Conservation (phyloP, 2,888 invertebrate genomes). For the Mesoligia furuncula region DNA sequence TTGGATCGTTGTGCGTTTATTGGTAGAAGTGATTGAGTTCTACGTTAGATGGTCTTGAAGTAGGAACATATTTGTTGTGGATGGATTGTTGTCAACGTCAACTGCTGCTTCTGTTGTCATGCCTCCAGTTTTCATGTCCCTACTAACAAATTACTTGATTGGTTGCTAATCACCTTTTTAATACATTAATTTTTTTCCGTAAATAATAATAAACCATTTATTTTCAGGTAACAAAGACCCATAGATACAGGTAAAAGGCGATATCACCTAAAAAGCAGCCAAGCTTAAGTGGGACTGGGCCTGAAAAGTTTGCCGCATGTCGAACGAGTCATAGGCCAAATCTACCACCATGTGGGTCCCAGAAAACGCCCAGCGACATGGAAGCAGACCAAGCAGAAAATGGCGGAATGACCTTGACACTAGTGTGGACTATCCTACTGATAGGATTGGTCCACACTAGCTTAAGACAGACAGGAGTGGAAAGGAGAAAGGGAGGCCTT, state of each 20-base stretch:
- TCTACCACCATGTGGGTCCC: background rate
- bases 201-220: too few relatives aligned
- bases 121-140: background rate
- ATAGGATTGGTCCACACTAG: background rate
- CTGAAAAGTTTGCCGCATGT: background rate
- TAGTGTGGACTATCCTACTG: background rate
- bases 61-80: background rate
- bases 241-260: too few relatives aligned
- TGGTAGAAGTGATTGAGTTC: background rate
- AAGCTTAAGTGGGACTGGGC: background rate
- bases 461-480: background rate
- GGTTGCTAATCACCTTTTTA: background rate
- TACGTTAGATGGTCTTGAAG: background rate
- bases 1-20: slow-evolving; percentile 21
- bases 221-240: too few relatives aligned
- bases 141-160: background rate
- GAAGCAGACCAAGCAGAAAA: background rate
- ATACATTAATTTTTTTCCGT: background rate
- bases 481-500: background rate
- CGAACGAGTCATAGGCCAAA: background rate
- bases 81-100: too few relatives aligned
- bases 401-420: background rate
- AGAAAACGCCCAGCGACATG: background rate
- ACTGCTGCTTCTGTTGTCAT: background rate
- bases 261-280: background rate